phyloP scores from a whole-genome alignment of 2,888 invertebrate species.

The Tetheella fluctuosa region DNA sequence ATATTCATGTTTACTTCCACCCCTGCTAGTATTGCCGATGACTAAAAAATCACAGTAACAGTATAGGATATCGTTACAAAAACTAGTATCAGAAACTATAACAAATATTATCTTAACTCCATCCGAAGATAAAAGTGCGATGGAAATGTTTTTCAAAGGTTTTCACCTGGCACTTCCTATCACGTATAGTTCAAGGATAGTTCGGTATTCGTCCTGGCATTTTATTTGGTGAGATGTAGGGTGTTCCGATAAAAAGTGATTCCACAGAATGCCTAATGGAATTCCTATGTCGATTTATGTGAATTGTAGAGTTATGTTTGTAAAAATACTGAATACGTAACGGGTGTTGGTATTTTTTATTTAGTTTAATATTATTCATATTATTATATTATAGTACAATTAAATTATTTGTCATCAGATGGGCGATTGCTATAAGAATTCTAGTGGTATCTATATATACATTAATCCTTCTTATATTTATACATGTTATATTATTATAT shows the following conservation, averaged over 20 bases:
- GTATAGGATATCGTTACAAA: not conserved
- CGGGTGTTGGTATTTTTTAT: too few relatives aligned
- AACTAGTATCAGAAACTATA: not conserved
- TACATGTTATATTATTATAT: too few relatives aligned
- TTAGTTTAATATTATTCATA: too few relatives aligned
- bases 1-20: too few relatives aligned
- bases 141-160: not conserved
- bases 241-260: not conserved
- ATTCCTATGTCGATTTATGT: not conserved
- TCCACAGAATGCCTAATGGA: slow-evolving; percentile 5
- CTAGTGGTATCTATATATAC: too few relatives aligned
- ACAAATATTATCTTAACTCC: not conserved
- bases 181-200: not conserved
- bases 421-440: too few relatives aligned
- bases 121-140: not conserved
- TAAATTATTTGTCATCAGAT: too few relatives aligned
- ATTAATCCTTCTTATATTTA: too few relatives aligned
- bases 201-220: not conserved
- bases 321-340: too few relatives aligned
- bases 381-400: too few relatives aligned
- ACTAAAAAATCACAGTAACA: too few relatives aligned
- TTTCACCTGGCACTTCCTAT: not conserved
- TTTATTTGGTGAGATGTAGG: slow-evolving; percentile 9
- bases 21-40: too few relatives aligned
- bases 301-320: not conserved